Conservation (phyloP, 2,113 vertebrate genomes). For the Gymnocephalus cernua region DNA sequence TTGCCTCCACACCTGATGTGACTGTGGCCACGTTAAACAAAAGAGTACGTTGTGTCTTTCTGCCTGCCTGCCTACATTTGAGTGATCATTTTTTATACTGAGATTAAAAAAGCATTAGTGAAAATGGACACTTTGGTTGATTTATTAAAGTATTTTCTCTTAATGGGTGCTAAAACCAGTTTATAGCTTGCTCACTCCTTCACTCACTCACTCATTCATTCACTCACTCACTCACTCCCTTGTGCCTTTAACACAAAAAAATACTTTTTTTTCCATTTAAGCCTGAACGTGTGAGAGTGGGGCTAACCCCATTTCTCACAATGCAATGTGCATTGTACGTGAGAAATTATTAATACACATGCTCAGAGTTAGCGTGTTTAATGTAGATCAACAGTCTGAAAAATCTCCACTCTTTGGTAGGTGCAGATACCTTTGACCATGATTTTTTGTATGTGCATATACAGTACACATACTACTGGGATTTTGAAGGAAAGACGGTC, state of each 20-base stretch:
- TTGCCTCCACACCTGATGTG: neutral
- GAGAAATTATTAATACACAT: too few relatives aligned
- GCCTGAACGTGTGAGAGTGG: too few relatives aligned
- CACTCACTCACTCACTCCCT: neutral
- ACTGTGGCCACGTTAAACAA: neutral
- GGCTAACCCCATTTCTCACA: too few relatives aligned
- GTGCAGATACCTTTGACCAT: neutral
- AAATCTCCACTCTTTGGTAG: neutral
- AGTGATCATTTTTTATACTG: neutral
- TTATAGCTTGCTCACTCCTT: neutral
- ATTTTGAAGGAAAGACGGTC: neutral
- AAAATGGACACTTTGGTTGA: neutral
- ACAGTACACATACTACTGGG: neutral
- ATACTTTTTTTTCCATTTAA: too few relatives aligned
- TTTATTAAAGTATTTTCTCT: conserved; percentile 1
- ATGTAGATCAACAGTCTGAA: neutral
- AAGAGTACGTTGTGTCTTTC: neutral
- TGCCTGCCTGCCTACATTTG: neutral
- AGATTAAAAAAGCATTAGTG: neutral
- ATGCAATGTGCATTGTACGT: too few relatives aligned
- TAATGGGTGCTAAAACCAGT: conserved; percentile 5
- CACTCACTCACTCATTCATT: neutral
- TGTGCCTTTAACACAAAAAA: neutral
- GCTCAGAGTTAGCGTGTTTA: too few relatives aligned
- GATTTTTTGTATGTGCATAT: neutral